phyloP scores from a whole-genome alignment of 1,140 invertebrate species.

The Phocides pigmalion region DNA sequence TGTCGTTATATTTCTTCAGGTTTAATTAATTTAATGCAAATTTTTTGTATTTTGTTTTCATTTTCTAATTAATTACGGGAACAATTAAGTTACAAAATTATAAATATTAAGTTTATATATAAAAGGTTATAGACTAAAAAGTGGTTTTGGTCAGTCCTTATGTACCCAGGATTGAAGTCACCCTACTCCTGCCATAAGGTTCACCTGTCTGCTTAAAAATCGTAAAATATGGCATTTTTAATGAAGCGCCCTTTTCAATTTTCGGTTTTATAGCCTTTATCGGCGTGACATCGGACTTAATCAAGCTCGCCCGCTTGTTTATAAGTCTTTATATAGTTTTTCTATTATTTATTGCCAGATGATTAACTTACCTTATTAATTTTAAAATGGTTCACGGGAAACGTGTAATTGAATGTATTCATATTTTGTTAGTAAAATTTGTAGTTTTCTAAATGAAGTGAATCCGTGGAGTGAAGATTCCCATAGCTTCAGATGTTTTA shows the following conservation, averaged over 20 bases:
- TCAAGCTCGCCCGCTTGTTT: conserved; percentile 59
- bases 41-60: too few species aligned
- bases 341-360: conserved; percentile 56
- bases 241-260: conserved; percentile 79
- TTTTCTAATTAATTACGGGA: too few species aligned
- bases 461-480: too few species aligned
- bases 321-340: conserved; percentile 55
- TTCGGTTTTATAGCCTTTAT: conserved; percentile 76
- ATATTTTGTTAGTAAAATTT: not conserved
- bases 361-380: conserved; percentile 66
- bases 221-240: conserved; percentile 81
- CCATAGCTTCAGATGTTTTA: too few species aligned
- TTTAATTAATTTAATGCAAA: too few species aligned
- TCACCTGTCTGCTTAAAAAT: conserved; percentile 79
- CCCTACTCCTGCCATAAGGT: conserved; percentile 60
- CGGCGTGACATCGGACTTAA: conserved; percentile 80
- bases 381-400: conserved; percentile 36
- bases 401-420: conserved; percentile 5
- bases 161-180: conserved; percentile 33
- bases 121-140: too few species aligned
- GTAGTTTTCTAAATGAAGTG: not conserved
- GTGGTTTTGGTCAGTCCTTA: too few species aligned
- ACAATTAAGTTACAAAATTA: too few species aligned
- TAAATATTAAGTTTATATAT: too few species aligned
- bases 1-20: too few species aligned